These are phyloP conservation scores for Apeira syringaria DNA, from an alignment of 2,888 invertebrate genomes.

Conservation along the genomic window DNA sequence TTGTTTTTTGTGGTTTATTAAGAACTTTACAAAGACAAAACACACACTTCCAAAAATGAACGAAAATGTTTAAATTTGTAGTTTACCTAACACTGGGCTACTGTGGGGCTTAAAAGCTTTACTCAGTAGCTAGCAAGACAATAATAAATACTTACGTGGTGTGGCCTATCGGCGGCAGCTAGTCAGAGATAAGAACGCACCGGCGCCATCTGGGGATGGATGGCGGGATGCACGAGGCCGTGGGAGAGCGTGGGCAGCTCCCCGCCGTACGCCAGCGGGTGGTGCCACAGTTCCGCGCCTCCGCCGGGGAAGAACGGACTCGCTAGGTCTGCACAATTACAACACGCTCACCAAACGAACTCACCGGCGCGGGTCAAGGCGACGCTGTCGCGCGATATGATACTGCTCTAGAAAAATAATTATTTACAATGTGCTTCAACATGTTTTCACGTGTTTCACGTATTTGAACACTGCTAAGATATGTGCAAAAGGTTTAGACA, in stretches of 20 bases:
- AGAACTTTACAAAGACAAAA: no score
- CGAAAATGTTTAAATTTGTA: no score
- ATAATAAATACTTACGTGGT: constrained; percentile 86
- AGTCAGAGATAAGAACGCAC: constrained; percentile 99
- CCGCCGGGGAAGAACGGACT: constrained; percentile 96
- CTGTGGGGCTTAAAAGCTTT: no score
- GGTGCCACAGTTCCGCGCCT: constrained; percentile 97
- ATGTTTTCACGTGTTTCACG: constrained; percentile 58
- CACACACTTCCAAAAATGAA: no score
- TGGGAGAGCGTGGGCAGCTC: constrained; percentile 94
- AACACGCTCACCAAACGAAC: constrained; percentile 17
- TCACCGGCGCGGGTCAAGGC: constrained; percentile 28
- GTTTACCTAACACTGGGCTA: no score
- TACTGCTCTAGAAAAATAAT: constrained; percentile 48
- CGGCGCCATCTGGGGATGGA: constrained; percentile 97
- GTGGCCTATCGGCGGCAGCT: constrained; percentile 92
- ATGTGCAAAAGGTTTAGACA: constrained; percentile 9
- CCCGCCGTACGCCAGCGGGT: constrained; percentile 90
- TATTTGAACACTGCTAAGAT: not conserved
- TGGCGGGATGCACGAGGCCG: constrained; percentile 97
- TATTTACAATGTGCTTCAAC: constrained; percentile 71
- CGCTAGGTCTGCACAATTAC: constrained; percentile 91
- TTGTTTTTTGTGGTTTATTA: no score
- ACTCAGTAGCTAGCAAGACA: no score
- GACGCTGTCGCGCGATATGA: constrained; percentile 12